Evolutionary conservation across 2,113 vertebrate genomes (phyloP), one percentile per base, ranked within the genome.

Genomic region (Vulpes ferrilata): DNA sequence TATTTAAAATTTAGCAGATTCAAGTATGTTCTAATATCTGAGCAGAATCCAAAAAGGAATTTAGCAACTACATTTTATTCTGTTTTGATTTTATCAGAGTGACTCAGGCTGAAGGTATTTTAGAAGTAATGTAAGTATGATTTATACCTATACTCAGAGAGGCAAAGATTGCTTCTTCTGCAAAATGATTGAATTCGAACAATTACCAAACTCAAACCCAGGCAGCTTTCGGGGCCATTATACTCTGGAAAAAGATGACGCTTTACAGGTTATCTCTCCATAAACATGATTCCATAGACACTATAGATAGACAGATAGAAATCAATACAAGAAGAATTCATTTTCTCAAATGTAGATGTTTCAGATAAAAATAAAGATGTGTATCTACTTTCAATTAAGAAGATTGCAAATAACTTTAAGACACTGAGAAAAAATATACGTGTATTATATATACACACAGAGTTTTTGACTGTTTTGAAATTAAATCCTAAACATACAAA

Each of bases 61-160:
- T 93, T 97, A 96, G 85, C 88, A 96, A 57, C 57, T 86, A 60
- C 94, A 78, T 97, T 97, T 96, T 96, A 97, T 98, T 98, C 27
- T 94, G 55, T 92, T 95, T 98, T 98, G 90, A 98, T 98, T 92
- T 97, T 98, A 97, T 95, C 80, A 86, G 95, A 97, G 55, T 98
- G 96, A 98, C 98, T 94, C 97, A 98, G 78, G 91, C 79, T 83
- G 96, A 96, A 96, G 97, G 95, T 97, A 84, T 96, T 98, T 98
- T 17, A 94, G 17, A 96, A 96, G 90, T 97, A 98, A 95, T 96
- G 35, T 92, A 96, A 91, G 88, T 97, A 86, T 95, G 97, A 97
- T 98, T 55, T 96, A 98, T 98, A 93, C 0, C 96, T 97, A 89
- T 97, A 73, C 88, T 87, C 38, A 93, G 51, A 95, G 57, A 91